phyloP scores from a whole-genome alignment of 2,113 vertebrate species.

The Ammodytes dubius region DNA sequence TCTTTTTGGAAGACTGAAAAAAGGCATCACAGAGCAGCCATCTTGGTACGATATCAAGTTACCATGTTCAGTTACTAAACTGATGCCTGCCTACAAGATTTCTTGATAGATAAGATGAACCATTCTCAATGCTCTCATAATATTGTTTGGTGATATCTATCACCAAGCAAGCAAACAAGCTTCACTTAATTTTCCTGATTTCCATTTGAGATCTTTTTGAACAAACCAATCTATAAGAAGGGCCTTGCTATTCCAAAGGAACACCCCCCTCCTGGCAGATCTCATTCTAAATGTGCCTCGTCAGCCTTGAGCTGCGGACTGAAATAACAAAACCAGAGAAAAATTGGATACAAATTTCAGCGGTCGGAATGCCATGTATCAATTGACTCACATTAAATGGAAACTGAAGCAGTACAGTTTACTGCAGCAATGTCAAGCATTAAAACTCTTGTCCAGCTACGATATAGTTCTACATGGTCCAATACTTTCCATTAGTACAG shows the following conservation, averaged over 20 bases:
- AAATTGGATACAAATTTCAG: slow-evolving; percentile 34
- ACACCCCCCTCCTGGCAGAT: slow-evolving; percentile 25
- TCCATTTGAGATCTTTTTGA: neutral
- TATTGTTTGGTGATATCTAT: slow-evolving; percentile 8
- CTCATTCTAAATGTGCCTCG: slow-evolving; percentile 22
- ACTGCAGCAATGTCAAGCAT: slow-evolving; percentile 33
- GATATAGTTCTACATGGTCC: slow-evolving; percentile 29
- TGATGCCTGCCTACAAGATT: neutral
- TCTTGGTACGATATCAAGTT: neutral
- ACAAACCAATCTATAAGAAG: slow-evolving; percentile 30
- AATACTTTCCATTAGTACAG: slow-evolving; percentile 4
- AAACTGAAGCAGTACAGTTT: slow-evolving; percentile 41
- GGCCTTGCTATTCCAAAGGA: neutral
- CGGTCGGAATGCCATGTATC: slow-evolving; percentile 26
- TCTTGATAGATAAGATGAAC: neutral
- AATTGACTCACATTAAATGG: slow-evolving; percentile 21
- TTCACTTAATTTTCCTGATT: slow-evolving; percentile 15
- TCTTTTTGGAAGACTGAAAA: neutral
- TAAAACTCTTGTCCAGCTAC: slow-evolving; percentile 13
- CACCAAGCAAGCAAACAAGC: slow-evolving; percentile 16
- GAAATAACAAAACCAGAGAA: slow-evolving; percentile 48
- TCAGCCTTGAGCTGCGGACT: slow-evolving; percentile 42
- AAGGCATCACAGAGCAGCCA: neutral
- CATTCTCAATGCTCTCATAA: neutral
- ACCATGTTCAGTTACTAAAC: neutral